Conservation (phyloP, 2,113 vertebrate genomes). For the Limanda limanda region DNA sequence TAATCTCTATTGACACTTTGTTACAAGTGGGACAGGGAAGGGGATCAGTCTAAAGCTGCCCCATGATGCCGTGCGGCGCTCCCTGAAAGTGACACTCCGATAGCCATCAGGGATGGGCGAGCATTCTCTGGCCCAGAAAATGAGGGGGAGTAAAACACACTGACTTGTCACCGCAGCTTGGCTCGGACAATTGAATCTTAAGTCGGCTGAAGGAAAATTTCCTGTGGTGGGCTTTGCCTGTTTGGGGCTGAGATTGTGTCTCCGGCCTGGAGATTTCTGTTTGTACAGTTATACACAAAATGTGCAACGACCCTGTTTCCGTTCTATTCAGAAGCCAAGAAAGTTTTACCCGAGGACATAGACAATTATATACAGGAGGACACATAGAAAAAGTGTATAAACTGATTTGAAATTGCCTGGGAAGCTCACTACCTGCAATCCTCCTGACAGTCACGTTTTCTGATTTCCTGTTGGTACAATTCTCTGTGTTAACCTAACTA, state of each 20-base stretch:
- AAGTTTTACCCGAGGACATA: neutral
- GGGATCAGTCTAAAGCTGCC: conserved; percentile 49
- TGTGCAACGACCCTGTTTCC: neutral
- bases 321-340: conserved; percentile 8
- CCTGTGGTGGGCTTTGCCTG: conserved; percentile 18
- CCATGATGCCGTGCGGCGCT: conserved; percentile 23
- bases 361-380: too few relatives aligned
- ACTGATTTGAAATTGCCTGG: too few relatives aligned
- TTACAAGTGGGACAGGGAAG: conserved; percentile 35
- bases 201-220: conserved; percentile 30
- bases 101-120: conserved; percentile 43
- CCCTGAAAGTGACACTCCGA: conserved; percentile 52
- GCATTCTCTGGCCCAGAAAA: conserved; percentile 44
- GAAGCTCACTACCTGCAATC: too few relatives aligned
- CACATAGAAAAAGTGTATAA: too few relatives aligned
- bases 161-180: conserved; percentile 7
- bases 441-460: too few relatives aligned
- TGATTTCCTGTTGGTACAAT: too few relatives aligned
- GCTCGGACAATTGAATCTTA: conserved; percentile 24
- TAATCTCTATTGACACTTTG: conserved; percentile 69
- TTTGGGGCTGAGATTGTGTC: neutral
- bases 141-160: conserved; percentile 38
- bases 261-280: conserved; percentile 15
- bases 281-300: neutral
- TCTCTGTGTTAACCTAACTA: too few relatives aligned